Evolutionary conservation across 2,113 vertebrate species (phyloP).

Genomic region (Arenaria interpres): DNA sequence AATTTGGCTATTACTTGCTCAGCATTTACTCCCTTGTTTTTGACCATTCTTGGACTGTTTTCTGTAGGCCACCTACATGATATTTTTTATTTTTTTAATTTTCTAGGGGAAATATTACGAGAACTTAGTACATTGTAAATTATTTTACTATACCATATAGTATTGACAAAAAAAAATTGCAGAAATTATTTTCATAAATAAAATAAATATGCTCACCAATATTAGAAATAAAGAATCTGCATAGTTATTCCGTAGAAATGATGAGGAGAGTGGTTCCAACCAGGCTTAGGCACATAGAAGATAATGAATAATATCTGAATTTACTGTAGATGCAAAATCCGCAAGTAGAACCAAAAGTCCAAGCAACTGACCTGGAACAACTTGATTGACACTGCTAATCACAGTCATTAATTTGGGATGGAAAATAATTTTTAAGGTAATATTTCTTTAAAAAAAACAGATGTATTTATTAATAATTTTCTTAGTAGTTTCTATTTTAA

Average conservation of each 20-base stretch:
- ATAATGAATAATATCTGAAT: background rate
- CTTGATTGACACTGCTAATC: background rate
- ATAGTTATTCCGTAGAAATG: background rate
- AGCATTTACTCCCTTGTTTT: background rate
- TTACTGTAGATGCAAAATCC: background rate
- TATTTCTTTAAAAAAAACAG: background rate
- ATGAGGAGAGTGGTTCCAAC: background rate
- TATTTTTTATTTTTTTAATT: background rate
- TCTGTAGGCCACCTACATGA: rapidly evolving
- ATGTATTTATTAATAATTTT: background rate
- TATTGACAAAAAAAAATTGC: background rate
- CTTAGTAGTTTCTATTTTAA: background rate
- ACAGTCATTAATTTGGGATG: background rate
- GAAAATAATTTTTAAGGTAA: background rate
- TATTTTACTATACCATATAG: background rate
- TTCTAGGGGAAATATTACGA: background rate
- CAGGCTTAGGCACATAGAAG: background rate
- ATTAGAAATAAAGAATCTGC: background rate
- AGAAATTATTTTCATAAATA: background rate
- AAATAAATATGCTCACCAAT: background rate
- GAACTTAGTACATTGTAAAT: background rate
- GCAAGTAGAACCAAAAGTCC: background rate
- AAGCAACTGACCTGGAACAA: background rate
- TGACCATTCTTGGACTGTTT: background rate
- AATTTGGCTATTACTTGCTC: background rate